Percentiles rank a stretch among this genome's conserved stretches.
phyloP scores from a whole-genome alignment of 2,113 vertebrate genomes.

The Corvus hawaiiensis region DNA sequence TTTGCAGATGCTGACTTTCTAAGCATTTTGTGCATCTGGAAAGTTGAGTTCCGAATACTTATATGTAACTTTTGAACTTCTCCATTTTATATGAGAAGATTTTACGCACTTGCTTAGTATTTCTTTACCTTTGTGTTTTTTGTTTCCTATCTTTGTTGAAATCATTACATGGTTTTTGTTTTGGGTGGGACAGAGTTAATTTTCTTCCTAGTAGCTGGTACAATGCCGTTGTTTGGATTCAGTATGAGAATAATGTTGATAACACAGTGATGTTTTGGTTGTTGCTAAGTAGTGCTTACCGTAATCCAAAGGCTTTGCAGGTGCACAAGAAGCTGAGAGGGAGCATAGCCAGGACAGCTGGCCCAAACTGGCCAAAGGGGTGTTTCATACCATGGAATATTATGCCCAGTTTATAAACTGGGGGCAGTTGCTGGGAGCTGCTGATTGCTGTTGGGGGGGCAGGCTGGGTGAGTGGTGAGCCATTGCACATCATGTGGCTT shows the following conservation, averaged over 20 bases:
- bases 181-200: background rate
- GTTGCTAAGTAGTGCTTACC: background rate
- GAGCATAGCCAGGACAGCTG: background rate
- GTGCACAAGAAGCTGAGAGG: background rate
- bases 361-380: background rate
- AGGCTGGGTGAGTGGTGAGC: background rate
- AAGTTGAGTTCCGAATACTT: background rate
- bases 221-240: background rate
- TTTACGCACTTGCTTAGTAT: background rate
- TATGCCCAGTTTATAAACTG: background rate
- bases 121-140: background rate
- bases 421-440: background rate
- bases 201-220: background rate
- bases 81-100: background rate
- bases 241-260: background rate
- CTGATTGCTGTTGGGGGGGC: background rate
- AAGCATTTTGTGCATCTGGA: background rate
- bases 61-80: background rate
- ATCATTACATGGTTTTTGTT: background rate
- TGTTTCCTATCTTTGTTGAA: background rate
- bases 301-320: background rate
- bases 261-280: background rate
- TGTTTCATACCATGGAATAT: background rate
- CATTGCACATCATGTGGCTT: background rate
- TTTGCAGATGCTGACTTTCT: background rate